Percentiles rank a stretch among this genome's conserved stretches.
These are phyloP conservation scores for Solenopsis fugax DNA, from an alignment of 1,140 invertebrate species.

Conservation along the genomic window DNA sequence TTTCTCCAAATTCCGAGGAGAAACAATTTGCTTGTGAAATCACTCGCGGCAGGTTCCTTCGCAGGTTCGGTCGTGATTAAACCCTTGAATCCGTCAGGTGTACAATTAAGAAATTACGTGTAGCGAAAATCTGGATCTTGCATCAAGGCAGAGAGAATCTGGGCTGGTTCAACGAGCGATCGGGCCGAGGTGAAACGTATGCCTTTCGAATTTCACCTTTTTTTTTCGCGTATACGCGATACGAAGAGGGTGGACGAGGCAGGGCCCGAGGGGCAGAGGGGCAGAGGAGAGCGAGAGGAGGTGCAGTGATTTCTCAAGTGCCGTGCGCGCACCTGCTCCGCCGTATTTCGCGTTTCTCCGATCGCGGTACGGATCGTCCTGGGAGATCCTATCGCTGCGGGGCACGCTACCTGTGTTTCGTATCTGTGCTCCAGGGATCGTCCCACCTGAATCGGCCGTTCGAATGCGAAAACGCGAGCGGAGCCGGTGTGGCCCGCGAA, in stretches of 20 bases:
- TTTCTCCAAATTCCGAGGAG: constrained; percentile 24
- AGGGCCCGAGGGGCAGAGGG: neutral
- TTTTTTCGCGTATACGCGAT: constrained; percentile 29
- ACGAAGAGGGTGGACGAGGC: neutral
- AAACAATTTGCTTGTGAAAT: constrained; percentile 39
- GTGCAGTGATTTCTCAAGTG: constrained; percentile 76
- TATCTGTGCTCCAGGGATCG: constrained; percentile 22
- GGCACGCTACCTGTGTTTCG: constrained; percentile 65
- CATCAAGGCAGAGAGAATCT: neutral
- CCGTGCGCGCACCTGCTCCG: constrained; percentile 68
- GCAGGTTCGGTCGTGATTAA: constrained; percentile 3
- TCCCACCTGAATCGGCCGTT: constrained; percentile 56
- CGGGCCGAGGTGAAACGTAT: constrained; percentile 43
- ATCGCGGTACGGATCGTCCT: constrained; percentile 55
- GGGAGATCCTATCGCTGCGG: constrained; percentile 56
- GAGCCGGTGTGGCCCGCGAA: neutral
- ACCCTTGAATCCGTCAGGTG: neutral
- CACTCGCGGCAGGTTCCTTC: neutral
- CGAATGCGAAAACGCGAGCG: neutral
- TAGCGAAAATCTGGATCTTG: constrained; percentile 57
- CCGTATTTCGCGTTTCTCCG: constrained; percentile 66
- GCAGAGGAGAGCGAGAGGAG: neutral
- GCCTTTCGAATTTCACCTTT: constrained; percentile 46
- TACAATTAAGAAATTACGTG: constrained; percentile 57
- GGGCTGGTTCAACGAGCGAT: neutral